Percentiles rank a stretch among this genome's conserved stretches.
Evolutionary conservation across 2,113 vertebrate genomes (phyloP).

Genomic region (Epinephelus lanceolatus): DNA sequence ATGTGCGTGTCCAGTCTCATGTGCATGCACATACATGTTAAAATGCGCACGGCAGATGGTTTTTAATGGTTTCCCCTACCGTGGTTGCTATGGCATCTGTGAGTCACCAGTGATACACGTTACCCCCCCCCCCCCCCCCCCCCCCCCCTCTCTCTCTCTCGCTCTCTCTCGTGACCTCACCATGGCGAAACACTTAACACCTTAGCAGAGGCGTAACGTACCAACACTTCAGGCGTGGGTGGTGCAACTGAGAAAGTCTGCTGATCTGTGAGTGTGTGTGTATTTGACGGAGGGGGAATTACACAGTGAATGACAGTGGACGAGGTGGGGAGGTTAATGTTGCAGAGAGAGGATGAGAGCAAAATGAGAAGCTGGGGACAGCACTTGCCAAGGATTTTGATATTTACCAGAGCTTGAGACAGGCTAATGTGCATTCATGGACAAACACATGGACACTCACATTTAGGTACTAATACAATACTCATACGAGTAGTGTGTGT

Average conservation of each 20-base stretch:
- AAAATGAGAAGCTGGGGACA: slow-evolving; percentile 15
- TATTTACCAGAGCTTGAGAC: slow-evolving; percentile 38
- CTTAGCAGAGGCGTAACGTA: slow-evolving; percentile 41
- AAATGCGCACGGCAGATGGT: slow-evolving; percentile 62
- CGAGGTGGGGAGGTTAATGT: slow-evolving; percentile 39
- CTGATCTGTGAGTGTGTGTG: slow-evolving; percentile 7
- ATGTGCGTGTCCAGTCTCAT: slow-evolving; percentile 10
- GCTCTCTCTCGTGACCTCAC: slow-evolving; percentile 55
- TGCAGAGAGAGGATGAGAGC: slow-evolving; percentile 33
- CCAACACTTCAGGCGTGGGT: slow-evolving; percentile 51
- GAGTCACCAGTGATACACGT: slow-evolving; percentile 66
- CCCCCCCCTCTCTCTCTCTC: background rate
- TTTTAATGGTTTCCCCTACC: slow-evolving; percentile 45
- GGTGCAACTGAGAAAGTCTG: slow-evolving; percentile 46
- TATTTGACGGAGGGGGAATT: slow-evolving; percentile 8
- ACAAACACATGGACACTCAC: slow-evolving; percentile 1
- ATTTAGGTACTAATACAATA: background rate
- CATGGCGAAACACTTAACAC: slow-evolving; percentile 65
- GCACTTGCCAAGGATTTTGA: slow-evolving; percentile 7
- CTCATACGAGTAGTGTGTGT: background rate
- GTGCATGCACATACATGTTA: slow-evolving; percentile 11
- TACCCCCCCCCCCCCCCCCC: background rate
- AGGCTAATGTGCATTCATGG: background rate
- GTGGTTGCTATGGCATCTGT: slow-evolving; percentile 76
- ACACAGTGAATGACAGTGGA: slow-evolving; percentile 22